These are phyloP conservation scores for Embidobia sp. DNA, from an alignment of 2,888 invertebrate genomes.

Conservation along the genomic window DNA sequence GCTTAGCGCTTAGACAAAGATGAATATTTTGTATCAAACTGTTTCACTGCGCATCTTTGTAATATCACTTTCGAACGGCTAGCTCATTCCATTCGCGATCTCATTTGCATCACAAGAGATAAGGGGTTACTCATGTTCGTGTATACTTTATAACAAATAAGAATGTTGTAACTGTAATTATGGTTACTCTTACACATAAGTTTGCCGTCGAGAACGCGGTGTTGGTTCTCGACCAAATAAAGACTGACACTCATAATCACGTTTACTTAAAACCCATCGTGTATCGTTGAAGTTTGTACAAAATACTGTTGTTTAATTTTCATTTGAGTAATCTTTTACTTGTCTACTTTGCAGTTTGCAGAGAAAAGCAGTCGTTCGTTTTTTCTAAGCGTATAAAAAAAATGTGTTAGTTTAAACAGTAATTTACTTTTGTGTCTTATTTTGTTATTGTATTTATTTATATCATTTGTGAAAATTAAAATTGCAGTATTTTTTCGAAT, in stretches of 20 bases:
- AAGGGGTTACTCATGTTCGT: slow-evolving; percentile 1
- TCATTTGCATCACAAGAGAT: slow-evolving; percentile 16
- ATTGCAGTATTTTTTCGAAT: neutral
- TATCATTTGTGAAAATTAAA: neutral
- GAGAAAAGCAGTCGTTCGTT: too few species aligned
- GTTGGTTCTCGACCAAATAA: slow-evolving; percentile 33
- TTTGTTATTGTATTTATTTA: too few species aligned
- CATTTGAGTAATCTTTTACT: too few species aligned
- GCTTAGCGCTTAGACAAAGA: slow-evolving; percentile 48
- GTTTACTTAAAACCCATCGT: slow-evolving; percentile 16
- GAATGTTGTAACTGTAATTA: slow-evolving; percentile 11
- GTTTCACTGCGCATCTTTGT: slow-evolving; percentile 46
- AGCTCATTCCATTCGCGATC: slow-evolving; percentile 33
- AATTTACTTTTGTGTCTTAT: too few species aligned
- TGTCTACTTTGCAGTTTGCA: too few species aligned
- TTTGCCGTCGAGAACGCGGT: slow-evolving; percentile 9
- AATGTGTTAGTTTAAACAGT: too few species aligned
- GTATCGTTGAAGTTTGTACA: too few species aligned
- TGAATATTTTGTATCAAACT: slow-evolving; percentile 50
- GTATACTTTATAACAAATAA: slow-evolving; percentile 9
- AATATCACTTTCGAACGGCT: slow-evolving; percentile 37
- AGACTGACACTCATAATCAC: slow-evolving; percentile 44
- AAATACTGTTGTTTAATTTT: too few species aligned
- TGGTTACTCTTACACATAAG: slow-evolving; percentile 22
- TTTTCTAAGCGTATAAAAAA: too few species aligned